Percentiles rank a stretch among this genome's conserved stretches.
phyloP scores from a whole-genome alignment of 2,797 vertebrate genomes.

The Eidolon dupreanum region DNA sequence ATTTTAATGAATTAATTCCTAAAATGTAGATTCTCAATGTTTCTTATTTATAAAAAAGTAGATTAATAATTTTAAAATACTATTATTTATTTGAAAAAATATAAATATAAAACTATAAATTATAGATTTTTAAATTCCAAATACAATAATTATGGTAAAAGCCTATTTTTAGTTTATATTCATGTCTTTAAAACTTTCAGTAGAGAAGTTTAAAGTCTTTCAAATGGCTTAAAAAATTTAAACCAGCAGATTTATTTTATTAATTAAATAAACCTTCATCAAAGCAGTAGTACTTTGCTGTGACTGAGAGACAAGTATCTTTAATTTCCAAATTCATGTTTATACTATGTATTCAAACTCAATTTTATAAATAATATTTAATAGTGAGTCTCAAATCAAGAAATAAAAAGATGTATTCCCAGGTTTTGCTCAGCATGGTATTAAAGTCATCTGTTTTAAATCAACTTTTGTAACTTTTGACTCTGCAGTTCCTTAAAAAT shows the following conservation, averaged over 20 bases:
- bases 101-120: neutral
- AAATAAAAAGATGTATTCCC: neutral
- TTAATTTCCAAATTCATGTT: neutral
- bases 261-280: neutral
- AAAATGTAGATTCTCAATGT: neutral
- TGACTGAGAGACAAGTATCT: neutral
- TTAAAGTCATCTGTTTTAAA: neutral
- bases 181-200: neutral
- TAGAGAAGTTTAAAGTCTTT: neutral
- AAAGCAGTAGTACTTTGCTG: neutral
- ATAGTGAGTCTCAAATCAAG: neutral
- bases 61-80: neutral
- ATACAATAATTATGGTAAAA: neutral
- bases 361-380: neutral
- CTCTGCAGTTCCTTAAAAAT: neutral
- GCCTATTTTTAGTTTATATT: neutral
- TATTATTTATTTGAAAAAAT: neutral
- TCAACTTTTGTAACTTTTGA: neutral
- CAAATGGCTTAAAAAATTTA: neutral
- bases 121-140: neutral
- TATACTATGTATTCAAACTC: neutral
- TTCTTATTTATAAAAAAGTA: neutral
- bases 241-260: neutral
- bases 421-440: neutral
- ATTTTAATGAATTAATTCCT: neutral